Base-by-base conservation (phyloP, 2,888 invertebrate species). In the Leptinotarsa haldemani region DNA sequence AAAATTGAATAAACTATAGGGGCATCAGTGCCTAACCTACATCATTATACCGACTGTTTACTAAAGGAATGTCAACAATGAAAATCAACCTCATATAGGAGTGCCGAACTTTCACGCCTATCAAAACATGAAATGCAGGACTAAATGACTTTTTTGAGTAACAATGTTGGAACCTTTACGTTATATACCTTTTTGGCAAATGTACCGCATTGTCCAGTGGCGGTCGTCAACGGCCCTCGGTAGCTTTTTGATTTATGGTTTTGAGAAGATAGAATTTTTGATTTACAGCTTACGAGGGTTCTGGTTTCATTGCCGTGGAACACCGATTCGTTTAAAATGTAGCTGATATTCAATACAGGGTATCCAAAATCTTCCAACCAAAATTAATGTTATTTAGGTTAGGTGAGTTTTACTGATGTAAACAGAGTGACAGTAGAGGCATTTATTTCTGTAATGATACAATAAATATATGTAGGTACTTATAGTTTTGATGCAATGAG, bases 161-260 rank as follows among this genome's bases (percentile, higher is more conserved):
- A 71, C 73, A 71, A 72, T 79, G 77, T 79, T 72, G 69, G 71
- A 52, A 75, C 74, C 77, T 74, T 74, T 58, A 68, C 64, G 63
- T 61, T 52, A 67, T 16, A 67, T 77, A 74, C 68, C 74, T 73
- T 80, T 79, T 80, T 79, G 80, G 80, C 78, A 83, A 83, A 82
- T 81, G 83, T 80, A 81, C 83, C 81, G 83, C 83, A 83, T 85
- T 86, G 86, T 86, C 84, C 86, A 79, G 84, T 83, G 85, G 86
- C 84, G 85, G 86, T 84, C 86, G 82, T 86, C 86, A 86, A 84
- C 86, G 81, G 81, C 75, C 77, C 82, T 61, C 74, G 74, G 69
- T 71, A 63, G 56, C 65, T 47, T 70, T 52, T 52, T 78, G 85
- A 86, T 86, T 86, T 86, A 86, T 82, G 85, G 80, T 78, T 75